Evolutionary conservation across 2,113 vertebrate species (phyloP).

Genomic region (Hypocryptadius cinnamomeus): DNA sequence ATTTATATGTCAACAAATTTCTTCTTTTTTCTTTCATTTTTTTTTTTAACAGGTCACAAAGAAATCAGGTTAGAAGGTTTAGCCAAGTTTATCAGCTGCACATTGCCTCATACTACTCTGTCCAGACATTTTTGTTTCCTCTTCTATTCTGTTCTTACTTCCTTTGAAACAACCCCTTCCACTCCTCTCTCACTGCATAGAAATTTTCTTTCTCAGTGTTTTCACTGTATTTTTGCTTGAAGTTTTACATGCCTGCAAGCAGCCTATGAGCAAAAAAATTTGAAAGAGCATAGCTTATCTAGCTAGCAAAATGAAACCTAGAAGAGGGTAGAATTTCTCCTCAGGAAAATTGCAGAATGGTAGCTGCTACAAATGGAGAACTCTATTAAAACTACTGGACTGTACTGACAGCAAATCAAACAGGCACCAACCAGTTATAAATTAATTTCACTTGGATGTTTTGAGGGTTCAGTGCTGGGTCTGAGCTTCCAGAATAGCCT

Average conservation of each 20-base stretch:
- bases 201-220: background rate
- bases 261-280: background rate
- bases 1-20: background rate
- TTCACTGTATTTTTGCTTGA: background rate
- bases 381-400: accelerated
- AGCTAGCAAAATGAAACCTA: background rate
- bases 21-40: background rate
- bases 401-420: background rate
- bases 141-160: background rate
- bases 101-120: background rate
- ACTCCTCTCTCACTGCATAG: background rate
- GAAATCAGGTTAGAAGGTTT: background rate
- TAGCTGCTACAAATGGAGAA: background rate
- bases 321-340: background rate
- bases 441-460: background rate
- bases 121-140: background rate
- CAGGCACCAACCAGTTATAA: background rate
- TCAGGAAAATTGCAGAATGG: background rate
- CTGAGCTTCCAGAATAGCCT: background rate
- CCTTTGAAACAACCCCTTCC: background rate
- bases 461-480: background rate
- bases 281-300: background rate
- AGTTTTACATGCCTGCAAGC: background rate
- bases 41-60: background rate
- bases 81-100: background rate